Conservation (phyloP, 2,888 invertebrate genomes). For the Galerucella pusilla region DNA sequence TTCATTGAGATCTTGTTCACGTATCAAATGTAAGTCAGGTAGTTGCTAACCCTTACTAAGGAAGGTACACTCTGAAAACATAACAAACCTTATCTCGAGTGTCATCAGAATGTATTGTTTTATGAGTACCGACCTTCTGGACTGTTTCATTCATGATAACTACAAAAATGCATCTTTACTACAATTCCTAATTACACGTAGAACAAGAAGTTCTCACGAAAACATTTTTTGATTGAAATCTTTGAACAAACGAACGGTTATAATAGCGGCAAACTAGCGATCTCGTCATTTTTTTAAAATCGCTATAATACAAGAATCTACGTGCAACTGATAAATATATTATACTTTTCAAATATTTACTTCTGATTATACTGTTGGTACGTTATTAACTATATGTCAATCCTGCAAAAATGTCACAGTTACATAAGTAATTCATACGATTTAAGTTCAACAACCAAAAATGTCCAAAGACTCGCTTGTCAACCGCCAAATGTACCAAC, state of each 20-base stretch:
- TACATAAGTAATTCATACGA: too few relatives aligned
- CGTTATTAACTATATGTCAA: too few relatives aligned
- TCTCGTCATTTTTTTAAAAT: background rate
- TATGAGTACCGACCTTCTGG: constrained; percentile 32
- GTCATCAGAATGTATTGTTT: constrained; percentile 41
- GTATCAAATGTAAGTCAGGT: constrained; percentile 39
- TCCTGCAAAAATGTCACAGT: too few relatives aligned
- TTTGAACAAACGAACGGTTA: background rate
- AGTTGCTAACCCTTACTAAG: constrained; percentile 30
- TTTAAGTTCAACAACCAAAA: too few relatives aligned
- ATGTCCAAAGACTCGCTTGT: too few relatives aligned
- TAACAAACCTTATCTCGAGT: constrained; percentile 38
- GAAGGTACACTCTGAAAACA: constrained; percentile 30
- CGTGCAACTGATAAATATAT: background rate
- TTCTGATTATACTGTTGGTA: too few relatives aligned
- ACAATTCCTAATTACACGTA: constrained; percentile 20
- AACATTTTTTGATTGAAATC: constrained; percentile 10
- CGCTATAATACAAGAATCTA: background rate
- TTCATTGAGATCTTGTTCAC: constrained; percentile 36
- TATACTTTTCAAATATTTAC: background rate
- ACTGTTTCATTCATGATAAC: constrained; percentile 40
- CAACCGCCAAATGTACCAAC: too few relatives aligned
- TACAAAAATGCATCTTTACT: constrained; percentile 17
- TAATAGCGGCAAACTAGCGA: background rate
- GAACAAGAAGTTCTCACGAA: constrained; percentile 35